Evolutionary conservation across 2,113 vertebrate genomes (phyloP).

Genomic region (Oncorhynchus kisutch): DNA sequence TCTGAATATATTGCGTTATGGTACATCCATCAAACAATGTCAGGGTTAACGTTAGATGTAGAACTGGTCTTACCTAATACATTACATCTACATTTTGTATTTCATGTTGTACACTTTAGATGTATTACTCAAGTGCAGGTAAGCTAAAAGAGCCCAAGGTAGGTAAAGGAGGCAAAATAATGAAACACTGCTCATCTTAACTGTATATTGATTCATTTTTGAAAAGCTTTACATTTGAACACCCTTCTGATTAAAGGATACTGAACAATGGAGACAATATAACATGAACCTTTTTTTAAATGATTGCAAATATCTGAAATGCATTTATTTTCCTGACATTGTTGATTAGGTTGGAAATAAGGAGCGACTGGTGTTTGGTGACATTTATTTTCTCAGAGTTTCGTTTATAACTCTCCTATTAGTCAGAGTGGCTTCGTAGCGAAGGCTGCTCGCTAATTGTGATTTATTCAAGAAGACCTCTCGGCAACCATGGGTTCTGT

Average conservation of each 20-base stretch:
- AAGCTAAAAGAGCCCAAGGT: background rate
- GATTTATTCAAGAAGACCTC: conserved; percentile 33
- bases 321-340: conserved; percentile 18
- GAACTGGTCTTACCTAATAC: background rate
- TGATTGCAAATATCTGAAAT: conserved; percentile 31
- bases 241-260: background rate
- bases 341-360: conserved; percentile 21
- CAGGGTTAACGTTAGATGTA: conserved; percentile 8
- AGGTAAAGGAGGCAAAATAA: background rate
- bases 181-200: background rate
- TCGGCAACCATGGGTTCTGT: conserved; percentile 19
- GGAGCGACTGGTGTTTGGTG: conserved; percentile 19
- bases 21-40: conserved; percentile 42
- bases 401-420: conserved; percentile 36
- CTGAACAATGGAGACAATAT: background rate
- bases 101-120: background rate
- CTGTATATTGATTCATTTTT: background rate
- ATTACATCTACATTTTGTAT: conserved; percentile 31
- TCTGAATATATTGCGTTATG: conserved; percentile 40
- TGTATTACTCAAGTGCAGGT: background rate
- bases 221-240: background rate
- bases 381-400: conserved; percentile 33
- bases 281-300: background rate
- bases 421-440: conserved; percentile 14
- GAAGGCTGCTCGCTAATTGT: conserved; percentile 34